Evolutionary conservation across 2,797 vertebrate species (phyloP).

Genomic region (Paramormyrops hopkinsi): DNA sequence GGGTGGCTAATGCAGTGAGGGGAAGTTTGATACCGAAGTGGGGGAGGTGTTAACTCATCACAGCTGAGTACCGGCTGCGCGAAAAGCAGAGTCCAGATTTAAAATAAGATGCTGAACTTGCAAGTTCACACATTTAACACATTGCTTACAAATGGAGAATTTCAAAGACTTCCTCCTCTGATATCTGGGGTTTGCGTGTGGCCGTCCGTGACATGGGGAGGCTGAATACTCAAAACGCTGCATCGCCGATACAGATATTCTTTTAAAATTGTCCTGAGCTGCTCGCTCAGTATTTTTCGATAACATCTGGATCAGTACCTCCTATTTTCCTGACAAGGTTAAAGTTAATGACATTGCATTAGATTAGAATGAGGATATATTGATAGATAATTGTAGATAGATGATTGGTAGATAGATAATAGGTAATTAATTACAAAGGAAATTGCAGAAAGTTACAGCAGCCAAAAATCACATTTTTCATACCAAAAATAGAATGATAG

Average conservation of each 20-base stretch:
- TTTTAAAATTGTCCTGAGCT: not conserved
- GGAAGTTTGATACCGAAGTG: not conserved
- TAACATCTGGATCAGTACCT: not conserved
- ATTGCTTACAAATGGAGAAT: not conserved
- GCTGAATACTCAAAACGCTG: not conserved
- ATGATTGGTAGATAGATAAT: not conserved
- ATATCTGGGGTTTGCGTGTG: not conserved
- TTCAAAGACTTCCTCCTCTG: not conserved
- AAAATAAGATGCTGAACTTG: not conserved
- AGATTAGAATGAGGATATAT: not conserved
- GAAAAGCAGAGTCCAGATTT: slow-evolving; percentile 32
- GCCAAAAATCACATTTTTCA: not conserved
- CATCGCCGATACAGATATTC: not conserved
- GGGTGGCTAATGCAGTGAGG: slow-evolving; percentile 43
- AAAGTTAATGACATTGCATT: not conserved
- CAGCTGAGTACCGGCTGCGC: slow-evolving; percentile 32
- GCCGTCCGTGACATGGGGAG: not conserved
- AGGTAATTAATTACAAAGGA: not conserved
- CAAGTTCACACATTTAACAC: not conserved
- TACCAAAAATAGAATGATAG: not conserved
- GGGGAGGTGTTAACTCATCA: slow-evolving; percentile 33
- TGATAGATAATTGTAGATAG: not conserved
- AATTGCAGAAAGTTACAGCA: not conserved
- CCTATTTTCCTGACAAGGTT: not conserved
- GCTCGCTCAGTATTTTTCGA: not conserved